Percentiles rank a stretch among this genome's conserved stretches.
Evolutionary conservation across 2,797 vertebrate genomes (phyloP).

Genomic region (Champsocephalus gunnari): DNA sequence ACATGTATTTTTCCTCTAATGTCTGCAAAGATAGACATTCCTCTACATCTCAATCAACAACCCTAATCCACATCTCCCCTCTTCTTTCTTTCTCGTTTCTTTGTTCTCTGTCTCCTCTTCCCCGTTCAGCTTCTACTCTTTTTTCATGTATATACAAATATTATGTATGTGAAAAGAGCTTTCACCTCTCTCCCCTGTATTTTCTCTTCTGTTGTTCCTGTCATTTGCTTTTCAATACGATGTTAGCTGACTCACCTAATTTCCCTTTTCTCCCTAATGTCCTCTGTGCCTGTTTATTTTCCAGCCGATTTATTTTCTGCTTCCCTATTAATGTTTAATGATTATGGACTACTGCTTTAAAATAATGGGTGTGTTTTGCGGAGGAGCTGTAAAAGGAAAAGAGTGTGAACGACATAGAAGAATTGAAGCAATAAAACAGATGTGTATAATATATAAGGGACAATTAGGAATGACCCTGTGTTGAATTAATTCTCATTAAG

Average conservation of each 20-base stretch:
- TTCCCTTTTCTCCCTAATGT: constrained; percentile 39
- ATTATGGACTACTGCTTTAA: constrained; percentile 31
- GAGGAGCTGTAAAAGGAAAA: constrained; percentile 29
- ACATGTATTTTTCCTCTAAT: constrained; percentile 32
- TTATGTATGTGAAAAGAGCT: background rate
- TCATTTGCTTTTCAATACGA: constrained; percentile 38
- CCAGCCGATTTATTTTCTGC: constrained; percentile 35
- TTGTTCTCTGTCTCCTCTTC: background rate
- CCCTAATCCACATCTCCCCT: constrained; percentile 17
- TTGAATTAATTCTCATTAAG: background rate
- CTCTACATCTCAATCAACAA: constrained; percentile 40
- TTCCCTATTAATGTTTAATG: constrained; percentile 53
- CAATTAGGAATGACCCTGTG: background rate
- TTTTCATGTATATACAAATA: background rate
- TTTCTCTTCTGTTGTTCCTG: background rate
- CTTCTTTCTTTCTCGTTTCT: constrained; percentile 15
- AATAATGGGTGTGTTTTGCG: constrained; percentile 25
- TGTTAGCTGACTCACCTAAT: constrained; percentile 14
- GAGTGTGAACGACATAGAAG: constrained; percentile 15
- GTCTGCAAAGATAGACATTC: constrained; percentile 54
- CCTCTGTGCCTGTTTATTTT: constrained; percentile 43
- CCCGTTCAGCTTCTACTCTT: background rate
- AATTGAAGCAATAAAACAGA: constrained; percentile 16
- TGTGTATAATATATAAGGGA: background rate
- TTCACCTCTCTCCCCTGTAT: background rate